Base-by-base conservation (phyloP, 2,888 invertebrate species). In the Stenotaenia linearis region DNA sequence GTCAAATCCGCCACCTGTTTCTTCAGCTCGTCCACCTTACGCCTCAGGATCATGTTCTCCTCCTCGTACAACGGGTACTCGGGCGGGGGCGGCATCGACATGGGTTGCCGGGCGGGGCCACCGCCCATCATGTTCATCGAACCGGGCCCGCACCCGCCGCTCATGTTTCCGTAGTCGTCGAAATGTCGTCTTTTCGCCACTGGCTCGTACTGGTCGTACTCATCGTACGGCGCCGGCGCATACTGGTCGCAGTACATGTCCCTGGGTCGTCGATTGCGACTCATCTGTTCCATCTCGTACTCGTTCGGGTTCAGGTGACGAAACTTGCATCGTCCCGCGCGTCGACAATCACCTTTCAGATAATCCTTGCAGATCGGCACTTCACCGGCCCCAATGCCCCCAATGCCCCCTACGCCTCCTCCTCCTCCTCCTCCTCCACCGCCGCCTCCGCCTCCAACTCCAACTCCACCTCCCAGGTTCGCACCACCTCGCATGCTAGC, bases 1-100 rank as follows among this genome's bases (percentile, higher is more conserved):
- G 91, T 91, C 81, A 93, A 86, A 85, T 92, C 92, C 37, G 89
- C 89, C 21, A 91, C 90, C 86, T 91, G 90, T 84, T 91, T 91
- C 84, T 92, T 91, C 80, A 92, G 85, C 83, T 91, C 91, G 75
- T 91, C 91, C 76, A 92, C 89, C 84, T 91, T 90, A 82, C 91
- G 90, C 81, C 91, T 88, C 78, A 92, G 85, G 82, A 91, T 85
- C 77, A 87, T 87, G 84, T 92, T 92, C 85, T 92, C 92, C 83
- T 92, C 92, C 84, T 91, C 86, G 78, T 87, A 81, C 79, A 83
- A 75, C 30, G 79, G 80, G 79, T 82, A 83, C 80, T 82, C 82
- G 25, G 77, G 80, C 30, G 79, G 79, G 35, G 78, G 50, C 23
- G 80, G 79, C 45, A 77, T 76, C 56, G 79, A 78, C 23, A 74